phyloP scores from a whole-genome alignment of 2,888 invertebrate genomes.

The Neria commutata region DNA sequence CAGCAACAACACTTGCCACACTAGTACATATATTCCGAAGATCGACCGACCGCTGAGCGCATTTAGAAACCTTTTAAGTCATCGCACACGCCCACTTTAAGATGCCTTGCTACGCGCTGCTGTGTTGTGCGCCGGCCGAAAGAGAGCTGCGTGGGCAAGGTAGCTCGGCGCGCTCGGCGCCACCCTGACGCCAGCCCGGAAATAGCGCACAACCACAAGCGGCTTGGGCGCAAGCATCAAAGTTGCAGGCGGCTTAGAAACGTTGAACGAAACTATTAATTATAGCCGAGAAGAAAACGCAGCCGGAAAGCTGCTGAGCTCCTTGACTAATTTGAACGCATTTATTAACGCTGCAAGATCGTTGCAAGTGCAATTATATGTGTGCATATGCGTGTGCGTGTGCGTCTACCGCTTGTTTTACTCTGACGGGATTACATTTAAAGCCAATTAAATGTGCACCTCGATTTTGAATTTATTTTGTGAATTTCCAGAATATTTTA shows the following conservation, averaged over 20 bases:
- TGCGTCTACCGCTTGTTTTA: conserved; percentile 14
- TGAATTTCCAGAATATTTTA: too few species aligned
- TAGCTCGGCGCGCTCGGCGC: conserved; percentile 42
- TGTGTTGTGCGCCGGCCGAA: too few species aligned
- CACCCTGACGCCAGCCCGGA: conserved; percentile 55
- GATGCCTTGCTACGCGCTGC: conserved; percentile 19
- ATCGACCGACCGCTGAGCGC: conserved; percentile 28
- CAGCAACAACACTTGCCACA: conserved; percentile 17
- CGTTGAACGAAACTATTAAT: conserved; percentile 22
- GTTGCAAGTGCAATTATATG: neutral
- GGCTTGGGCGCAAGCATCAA: conserved; percentile 11
- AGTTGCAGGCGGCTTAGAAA: neutral
- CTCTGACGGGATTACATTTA: conserved; percentile 48
- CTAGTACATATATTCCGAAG: conserved; percentile 3
- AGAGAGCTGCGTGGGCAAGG: conserved; percentile 3
- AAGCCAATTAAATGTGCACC: conserved; percentile 48
- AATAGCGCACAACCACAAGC: conserved; percentile 33
- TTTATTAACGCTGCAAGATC: conserved; percentile 2
- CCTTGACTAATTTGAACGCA: conserved; percentile 51
- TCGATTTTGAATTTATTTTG: too few species aligned
- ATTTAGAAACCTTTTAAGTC: conserved; percentile 55
- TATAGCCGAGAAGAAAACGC: conserved; percentile 1
- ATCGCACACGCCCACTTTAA: conserved; percentile 51
- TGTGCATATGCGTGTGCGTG: conserved; percentile 30
- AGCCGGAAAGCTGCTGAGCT: conserved; percentile 39